Evolutionary conservation across 2,888 invertebrate genomes (phyloP).

Genomic region (Eulithis prunata): DNA sequence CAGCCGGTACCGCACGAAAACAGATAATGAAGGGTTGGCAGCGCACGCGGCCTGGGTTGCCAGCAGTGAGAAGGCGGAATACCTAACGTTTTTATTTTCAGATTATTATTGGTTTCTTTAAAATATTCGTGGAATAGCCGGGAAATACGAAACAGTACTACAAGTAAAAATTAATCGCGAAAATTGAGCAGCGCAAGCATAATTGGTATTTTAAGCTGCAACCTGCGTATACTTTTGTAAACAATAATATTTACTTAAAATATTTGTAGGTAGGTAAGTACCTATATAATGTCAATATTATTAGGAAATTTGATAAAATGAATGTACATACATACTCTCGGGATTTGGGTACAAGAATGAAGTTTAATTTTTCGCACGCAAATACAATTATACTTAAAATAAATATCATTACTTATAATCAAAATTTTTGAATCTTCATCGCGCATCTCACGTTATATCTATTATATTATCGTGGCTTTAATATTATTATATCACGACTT

Average conservation of each 20-base stretch:
- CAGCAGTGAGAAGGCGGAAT: no score
- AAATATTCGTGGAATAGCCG: no score
- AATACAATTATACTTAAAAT: conserved; percentile 1
- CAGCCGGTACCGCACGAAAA: no score
- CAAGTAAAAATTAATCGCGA: no score
- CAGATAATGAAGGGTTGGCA: no score
- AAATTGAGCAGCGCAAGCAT: no score
- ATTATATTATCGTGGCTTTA: conserved; percentile 45
- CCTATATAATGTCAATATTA: no score
- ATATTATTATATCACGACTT: conserved; percentile 73
- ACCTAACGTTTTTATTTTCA: no score
- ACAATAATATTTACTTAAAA: conserved; percentile 13
- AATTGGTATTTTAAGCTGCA: conserved; percentile 29
- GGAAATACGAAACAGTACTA: no score
- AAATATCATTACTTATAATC: conserved; percentile 17
- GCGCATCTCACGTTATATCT: conserved; percentile 36
- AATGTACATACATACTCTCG: neutral
- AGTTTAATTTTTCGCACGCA: neutral
- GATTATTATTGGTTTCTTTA: no score
- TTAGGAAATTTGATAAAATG: neutral
- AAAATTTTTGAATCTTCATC: conserved; percentile 18
- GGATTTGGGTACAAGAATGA: neutral
- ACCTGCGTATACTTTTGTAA: conserved; percentile 26
- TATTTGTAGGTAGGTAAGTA: neutral
- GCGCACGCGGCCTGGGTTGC: no score